Conservation (phyloP, 2,797 vertebrate genomes). For the Enteromius radiatus region DNA sequence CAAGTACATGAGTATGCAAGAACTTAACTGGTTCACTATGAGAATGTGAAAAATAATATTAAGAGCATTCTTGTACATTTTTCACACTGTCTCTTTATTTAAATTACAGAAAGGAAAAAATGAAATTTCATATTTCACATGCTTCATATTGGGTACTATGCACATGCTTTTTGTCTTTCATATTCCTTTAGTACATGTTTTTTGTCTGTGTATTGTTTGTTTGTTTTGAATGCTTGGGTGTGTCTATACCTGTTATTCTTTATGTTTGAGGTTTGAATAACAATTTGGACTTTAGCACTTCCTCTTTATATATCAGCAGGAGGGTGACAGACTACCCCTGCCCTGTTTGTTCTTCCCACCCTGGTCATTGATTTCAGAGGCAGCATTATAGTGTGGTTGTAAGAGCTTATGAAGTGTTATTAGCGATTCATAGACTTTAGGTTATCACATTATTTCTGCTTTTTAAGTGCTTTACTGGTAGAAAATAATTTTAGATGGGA, state of each 20-base stretch:
- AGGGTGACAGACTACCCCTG: slow-evolving; percentile 35
- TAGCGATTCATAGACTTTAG: background rate
- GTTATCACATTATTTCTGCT: background rate
- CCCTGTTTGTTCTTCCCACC: slow-evolving; percentile 59
- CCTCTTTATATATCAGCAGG: slow-evolving; percentile 62
- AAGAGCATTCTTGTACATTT: background rate
- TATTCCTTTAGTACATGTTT: background rate
- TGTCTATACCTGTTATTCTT: slow-evolving; percentile 34
- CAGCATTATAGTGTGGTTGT: background rate
- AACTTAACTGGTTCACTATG: background rate
- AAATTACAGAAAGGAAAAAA: background rate
- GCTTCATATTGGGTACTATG: background rate
- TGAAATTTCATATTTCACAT: background rate
- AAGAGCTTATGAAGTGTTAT: slow-evolving; percentile 16
- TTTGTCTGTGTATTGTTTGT: slow-evolving; percentile 3
- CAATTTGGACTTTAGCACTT: slow-evolving; percentile 72
- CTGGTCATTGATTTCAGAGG: slow-evolving; percentile 14
- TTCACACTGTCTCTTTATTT: background rate
- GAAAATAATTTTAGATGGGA: background rate
- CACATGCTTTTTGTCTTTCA: background rate
- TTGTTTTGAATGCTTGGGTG: background rate
- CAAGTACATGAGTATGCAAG: background rate
- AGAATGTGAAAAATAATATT: background rate
- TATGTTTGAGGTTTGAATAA: slow-evolving; percentile 53
- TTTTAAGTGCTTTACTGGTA: background rate